These are phyloP conservation scores for Ceraclea dissimilis DNA, from an alignment of 2,888 invertebrate species.

Conservation along the genomic window DNA sequence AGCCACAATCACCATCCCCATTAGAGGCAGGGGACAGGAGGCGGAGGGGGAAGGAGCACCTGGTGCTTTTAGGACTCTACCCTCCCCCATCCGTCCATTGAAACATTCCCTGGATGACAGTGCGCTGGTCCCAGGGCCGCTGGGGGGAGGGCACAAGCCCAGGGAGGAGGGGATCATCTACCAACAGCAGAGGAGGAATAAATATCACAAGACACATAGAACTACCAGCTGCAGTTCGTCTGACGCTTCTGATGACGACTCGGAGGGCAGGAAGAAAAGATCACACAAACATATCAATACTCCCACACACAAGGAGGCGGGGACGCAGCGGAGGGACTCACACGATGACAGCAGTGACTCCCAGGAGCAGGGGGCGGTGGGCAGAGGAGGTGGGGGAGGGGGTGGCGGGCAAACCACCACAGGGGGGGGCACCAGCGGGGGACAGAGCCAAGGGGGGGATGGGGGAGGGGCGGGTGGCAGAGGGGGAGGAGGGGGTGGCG, in stretches of 20 bases:
- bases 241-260: conserved; percentile 88
- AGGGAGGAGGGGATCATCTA: conserved; percentile 32
- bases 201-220: conserved; percentile 58
- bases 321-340: conserved; percentile 63
- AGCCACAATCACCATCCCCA: conserved; percentile 47
- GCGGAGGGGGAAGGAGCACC: conserved; percentile 31
- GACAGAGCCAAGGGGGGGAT: conserved; percentile 43
- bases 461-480: conserved; percentile 35
- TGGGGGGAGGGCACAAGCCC: conserved; percentile 26
- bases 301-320: conserved; percentile 48
- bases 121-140: conserved; percentile 5
- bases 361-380: conserved; percentile 63
- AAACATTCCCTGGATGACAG: conserved; percentile 45
- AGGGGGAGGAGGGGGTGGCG: conserved; percentile 29
- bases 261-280: conserved; percentile 74
- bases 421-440: conserved; percentile 29
- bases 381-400: conserved; percentile 32
- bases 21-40: conserved; percentile 35
- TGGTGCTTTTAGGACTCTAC: conserved; percentile 52
- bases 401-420: conserved; percentile 14
- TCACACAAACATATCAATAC: conserved; percentile 61
- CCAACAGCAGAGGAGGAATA: conserved; percentile 56
- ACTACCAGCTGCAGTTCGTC: conserved; percentile 92
- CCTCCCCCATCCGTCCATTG: conserved; percentile 43
- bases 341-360: conserved; percentile 83